A percentile compares a stretch with the other conserved stretches of the same genome.
phyloP scores from a whole-genome alignment of 2,888 invertebrate genomes.

The Crepidodera aurea region DNA sequence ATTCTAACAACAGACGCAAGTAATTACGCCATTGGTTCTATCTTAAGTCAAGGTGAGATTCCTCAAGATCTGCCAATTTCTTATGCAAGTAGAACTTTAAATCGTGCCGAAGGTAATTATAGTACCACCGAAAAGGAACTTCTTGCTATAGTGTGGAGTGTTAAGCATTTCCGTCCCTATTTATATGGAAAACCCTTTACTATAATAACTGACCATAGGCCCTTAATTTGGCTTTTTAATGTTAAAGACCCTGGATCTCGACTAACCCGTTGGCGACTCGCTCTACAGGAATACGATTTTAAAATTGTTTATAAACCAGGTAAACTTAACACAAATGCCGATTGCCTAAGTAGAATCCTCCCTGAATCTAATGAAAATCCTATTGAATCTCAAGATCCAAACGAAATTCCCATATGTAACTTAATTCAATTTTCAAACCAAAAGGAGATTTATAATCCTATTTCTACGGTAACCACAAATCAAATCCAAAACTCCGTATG shows the following conservation, averaged over 20 bases:
- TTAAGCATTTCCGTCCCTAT: constrained; percentile 38
- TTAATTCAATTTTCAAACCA: background rate
- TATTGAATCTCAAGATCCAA: no score
- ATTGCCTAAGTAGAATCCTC: background rate
- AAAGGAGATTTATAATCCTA: no score
- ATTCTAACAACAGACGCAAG: constrained; percentile 53
- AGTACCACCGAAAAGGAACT: constrained; percentile 55
- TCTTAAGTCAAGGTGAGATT: constrained; percentile 45
- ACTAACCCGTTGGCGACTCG: constrained; percentile 51
- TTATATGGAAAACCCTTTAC: constrained; percentile 54
- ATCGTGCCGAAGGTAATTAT: constrained; percentile 53
- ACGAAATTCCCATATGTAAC: background rate
- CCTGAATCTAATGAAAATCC: background rate
- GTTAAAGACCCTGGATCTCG: constrained; percentile 49
- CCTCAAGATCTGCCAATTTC: constrained; percentile 52
- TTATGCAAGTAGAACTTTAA: constrained; percentile 54
- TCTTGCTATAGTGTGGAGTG: constrained; percentile 53
- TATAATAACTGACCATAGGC: constrained; percentile 54
- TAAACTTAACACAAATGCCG: constrained; percentile 11
- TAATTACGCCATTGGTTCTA: constrained; percentile 43
- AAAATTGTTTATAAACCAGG: constrained; percentile 19
- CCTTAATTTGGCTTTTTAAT: no score
- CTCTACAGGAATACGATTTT: constrained; percentile 52
- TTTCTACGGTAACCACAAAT: no score
- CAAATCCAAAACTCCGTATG: no score